A percentile compares a stretch with the other conserved stretches of the same genome.
Evolutionary conservation across 2,888 invertebrate species (phyloP).

Genomic region (Folsomia manolachei): DNA sequence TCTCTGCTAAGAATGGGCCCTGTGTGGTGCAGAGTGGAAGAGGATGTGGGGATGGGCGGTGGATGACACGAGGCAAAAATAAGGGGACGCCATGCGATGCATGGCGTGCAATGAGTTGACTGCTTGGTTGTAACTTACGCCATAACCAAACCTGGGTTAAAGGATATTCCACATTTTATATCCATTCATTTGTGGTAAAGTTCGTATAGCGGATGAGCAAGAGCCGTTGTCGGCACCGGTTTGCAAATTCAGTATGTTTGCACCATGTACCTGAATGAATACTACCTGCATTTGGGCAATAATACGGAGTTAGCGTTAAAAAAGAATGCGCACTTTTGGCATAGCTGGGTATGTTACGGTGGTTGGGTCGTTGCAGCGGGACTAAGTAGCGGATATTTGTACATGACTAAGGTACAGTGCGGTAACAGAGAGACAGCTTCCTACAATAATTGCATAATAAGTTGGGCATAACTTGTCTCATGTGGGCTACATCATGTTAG

Average conservation of each 20-base stretch:
- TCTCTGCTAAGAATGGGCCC: background rate
- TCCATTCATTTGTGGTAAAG: background rate
- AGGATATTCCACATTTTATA: background rate
- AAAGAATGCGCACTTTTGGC: background rate
- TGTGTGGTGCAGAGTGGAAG: background rate
- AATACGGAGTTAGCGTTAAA: background rate
- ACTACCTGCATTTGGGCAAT: too few species aligned
- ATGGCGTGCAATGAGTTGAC: background rate
- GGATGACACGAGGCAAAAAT: background rate
- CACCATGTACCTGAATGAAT: too few species aligned
- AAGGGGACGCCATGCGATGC: background rate
- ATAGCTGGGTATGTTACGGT: background rate
- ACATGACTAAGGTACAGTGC: too few species aligned
- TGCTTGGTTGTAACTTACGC: too few species aligned
- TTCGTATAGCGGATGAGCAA: background rate
- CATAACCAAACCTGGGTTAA: background rate
- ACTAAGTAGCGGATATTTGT: background rate
- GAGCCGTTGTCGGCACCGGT: background rate
- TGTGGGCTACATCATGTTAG: too few species aligned
- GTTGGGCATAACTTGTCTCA: too few species aligned
- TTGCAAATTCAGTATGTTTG: background rate
- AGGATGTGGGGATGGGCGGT: background rate
- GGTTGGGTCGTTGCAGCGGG: background rate
- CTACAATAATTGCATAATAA: background rate
- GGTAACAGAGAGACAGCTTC: too few species aligned